Evolutionary conservation across 30 jellyfish, hydroid and myxozoan species (phyloP).

Genomic region (Catostylus mosaicus): DNA sequence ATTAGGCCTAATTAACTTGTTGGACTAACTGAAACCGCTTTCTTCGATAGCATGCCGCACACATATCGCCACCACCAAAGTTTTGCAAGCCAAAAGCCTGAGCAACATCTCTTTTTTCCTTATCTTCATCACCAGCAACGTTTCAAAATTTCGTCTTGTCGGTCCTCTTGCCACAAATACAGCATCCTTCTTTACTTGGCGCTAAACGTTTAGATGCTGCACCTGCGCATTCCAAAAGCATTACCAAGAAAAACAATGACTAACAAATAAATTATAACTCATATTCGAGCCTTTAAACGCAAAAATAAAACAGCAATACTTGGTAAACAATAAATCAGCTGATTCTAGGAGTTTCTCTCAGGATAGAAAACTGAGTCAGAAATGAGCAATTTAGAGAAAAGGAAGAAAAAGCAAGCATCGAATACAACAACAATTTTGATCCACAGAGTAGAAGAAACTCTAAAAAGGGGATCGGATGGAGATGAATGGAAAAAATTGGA

Average conservation of each 20-base stretch:
- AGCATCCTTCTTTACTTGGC: conserved; percentile 1
- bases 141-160: neutral
- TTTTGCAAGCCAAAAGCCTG: neutral
- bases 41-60: conserved; percentile 12
- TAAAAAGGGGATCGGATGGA: no score
- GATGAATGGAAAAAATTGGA: no score
- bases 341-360: conserved; percentile 3
- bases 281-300: neutral
- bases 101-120: neutral
- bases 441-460: no score
- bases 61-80: neutral
- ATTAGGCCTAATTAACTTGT: neutral
- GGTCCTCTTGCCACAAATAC: neutral
- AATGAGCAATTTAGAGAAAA: no score
- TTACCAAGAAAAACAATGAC: neutral
- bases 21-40: neutral
- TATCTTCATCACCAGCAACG: neutral
- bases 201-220: conserved; percentile 4
- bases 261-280: neutral
- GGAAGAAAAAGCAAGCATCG: no score
- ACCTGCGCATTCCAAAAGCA: neutral
- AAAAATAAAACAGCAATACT: neutral
- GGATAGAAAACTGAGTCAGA: no score
- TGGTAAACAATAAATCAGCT: conserved; percentile 20
- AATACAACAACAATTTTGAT: no score